Evolutionary conservation across 2,888 invertebrate genomes (phyloP), one percentile per base, ranked within the genome.

Genomic region (Cheilosia vulpina): DNA sequence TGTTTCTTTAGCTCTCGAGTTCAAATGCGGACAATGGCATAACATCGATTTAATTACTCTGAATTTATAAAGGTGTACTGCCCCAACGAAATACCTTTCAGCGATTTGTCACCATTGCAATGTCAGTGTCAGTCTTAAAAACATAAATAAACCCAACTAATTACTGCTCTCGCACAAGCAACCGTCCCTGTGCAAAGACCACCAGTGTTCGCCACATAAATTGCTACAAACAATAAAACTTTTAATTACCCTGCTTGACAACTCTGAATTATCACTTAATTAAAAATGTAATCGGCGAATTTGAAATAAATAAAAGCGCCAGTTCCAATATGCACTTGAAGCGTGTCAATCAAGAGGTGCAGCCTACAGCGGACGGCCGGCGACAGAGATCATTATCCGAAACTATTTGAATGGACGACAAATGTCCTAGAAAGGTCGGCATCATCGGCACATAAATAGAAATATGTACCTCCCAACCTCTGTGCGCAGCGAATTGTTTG

Each of bases 351-450:
- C 31, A 31, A 34, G 43, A 38, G 24, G 41, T 24, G 24, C 17
- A 24, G 21, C 1, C 15, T 11, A 21, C 3, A 9, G 19, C 7
- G 43, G 13, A 13, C 50, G 13, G 21, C 11, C 15, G 3, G 4
- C 17, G 21, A 17, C 13, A 13, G 27, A 17, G 50, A 58, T 63
- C 55, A 45, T 34, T 65, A 47, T 65, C 62, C 55, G 63, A 55
- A 65, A 73, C 34, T 24, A 24, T 21, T 24, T 24, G 47, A 47
- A 11, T 24, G 52, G 15, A 52, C 21, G 24, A 52, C 24, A 47
- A 47, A 57, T 55, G 47, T 55, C 55, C 55, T 47, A 21, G 9
- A 73, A 73, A 73, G 73, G 73, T 65, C 53, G 41, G 38, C 24
- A n/a, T 9, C 17, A n/a, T 9, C 17, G 17, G 21, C 15, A 5